Percentiles rank a stretch among this genome's conserved stretches.
phyloP scores from a whole-genome alignment of 2,113 vertebrate species.

The Panthera tigris region DNA sequence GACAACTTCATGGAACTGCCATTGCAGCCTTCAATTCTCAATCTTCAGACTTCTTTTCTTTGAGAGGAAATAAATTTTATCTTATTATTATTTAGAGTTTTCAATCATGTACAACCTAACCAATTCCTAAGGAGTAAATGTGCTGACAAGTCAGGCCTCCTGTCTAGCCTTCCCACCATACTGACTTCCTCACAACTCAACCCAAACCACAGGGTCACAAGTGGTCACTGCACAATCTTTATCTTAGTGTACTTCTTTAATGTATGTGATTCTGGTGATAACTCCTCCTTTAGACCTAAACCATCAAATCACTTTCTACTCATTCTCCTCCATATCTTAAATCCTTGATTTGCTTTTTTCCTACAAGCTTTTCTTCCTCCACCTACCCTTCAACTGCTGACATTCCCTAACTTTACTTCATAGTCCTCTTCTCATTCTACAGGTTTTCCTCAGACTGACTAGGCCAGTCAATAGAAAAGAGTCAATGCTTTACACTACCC shows the following conservation, averaged over 20 bases:
- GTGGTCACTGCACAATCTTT: background rate
- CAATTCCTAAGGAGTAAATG: background rate
- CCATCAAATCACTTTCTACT: background rate
- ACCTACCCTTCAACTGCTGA: background rate
- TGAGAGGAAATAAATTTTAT: background rate
- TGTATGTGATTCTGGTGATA: background rate
- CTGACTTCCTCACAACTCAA: background rate
- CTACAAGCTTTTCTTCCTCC: background rate
- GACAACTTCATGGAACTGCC: background rate
- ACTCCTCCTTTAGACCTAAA: background rate
- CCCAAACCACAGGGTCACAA: background rate
- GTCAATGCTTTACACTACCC: background rate
- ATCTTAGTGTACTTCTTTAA: background rate
- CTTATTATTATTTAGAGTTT: background rate
- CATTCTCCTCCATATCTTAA: background rate
- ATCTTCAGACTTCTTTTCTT: background rate
- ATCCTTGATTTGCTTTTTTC: background rate
- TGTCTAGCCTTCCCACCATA: background rate
- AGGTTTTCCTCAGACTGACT: background rate
- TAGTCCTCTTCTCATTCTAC: background rate
- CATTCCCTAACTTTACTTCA: background rate
- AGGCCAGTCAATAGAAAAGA: background rate
- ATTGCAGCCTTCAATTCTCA: background rate
- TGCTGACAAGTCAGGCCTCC: background rate
- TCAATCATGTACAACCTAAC: background rate